Base-by-base conservation (phyloP, 2,888 invertebrate species). In the Frankliniella intonsa region DNA sequence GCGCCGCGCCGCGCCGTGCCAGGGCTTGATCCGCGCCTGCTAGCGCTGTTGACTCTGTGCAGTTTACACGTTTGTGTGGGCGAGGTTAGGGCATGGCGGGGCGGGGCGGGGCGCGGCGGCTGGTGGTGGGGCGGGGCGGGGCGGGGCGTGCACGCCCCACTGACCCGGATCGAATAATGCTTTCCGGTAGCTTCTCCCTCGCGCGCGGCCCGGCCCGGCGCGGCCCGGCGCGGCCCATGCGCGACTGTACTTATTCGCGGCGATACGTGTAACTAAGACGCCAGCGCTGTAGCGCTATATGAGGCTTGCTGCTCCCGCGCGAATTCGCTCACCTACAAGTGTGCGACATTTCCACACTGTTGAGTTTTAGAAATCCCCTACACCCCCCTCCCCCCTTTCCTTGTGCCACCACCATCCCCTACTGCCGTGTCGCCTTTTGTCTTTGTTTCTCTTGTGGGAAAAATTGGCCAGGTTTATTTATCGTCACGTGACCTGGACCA, bases 111-210 rank as follows among this genome's bases (percentile, higher is more conserved):
- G 38, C 38, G 38, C 38, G 38, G 38, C n/a, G n/a, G n/a, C n/a
- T n/a, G n/a, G n/a, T n/a, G 38, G 38, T 5, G 5, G 38, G 3
- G 3, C 3, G 38, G 2, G 38, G 38, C 38, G 38, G 3, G 38
- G 38, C 38, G 38, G 2, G 38, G 38, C 38, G 38, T 38, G 25
- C 10, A 7, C 69, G 25, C 22, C 69, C 69, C 25, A 76, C 69
- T 76, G 69, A 76, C 69, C 69, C 69, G 69, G 25, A 76, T 76
- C 69, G 69, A n/a, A 76, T 76, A 76, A 76, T 76, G 69, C 69
- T 76, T 76, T 76, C 69, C 69, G 69, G 69, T 76, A 76, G 69
- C 25, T 12, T 76, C 69, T 25, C 7, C 62, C 62, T 62, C 62
- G 7, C n/a, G 14, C 55, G 38, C n/a, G n/a, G n/a, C 51, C 12